A percentile compares a stretch with the other conserved stretches of the same genome.
Evolutionary conservation across 2,888 invertebrate species (phyloP).

Genomic region (Aspidiotus rigidus): DNA sequence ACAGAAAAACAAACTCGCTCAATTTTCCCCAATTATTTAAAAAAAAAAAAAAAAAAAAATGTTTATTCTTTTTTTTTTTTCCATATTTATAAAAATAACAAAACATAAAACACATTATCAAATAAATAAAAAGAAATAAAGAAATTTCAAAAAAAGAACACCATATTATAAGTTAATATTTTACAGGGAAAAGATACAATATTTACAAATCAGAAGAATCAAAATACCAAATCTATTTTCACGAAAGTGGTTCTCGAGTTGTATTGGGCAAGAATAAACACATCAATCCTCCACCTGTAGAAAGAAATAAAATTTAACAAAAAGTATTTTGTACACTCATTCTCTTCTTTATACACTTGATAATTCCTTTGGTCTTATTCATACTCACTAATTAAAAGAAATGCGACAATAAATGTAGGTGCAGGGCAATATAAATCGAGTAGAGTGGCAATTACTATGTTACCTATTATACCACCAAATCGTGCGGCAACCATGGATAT

Average conservation of each 20-base stretch:
- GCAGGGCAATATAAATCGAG: constrained; percentile 82
- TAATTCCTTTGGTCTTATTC: not conserved
- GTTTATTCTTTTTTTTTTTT: too few species aligned
- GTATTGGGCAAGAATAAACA: constrained; percentile 84
- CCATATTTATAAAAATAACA: too few species aligned
- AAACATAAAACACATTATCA: too few species aligned
- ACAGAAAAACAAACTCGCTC: too few species aligned
- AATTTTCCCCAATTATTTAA: too few species aligned
- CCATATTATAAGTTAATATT: too few species aligned
- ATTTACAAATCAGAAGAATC: constrained; percentile 19
- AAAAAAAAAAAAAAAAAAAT: too few species aligned
- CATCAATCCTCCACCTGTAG: constrained; percentile 67
- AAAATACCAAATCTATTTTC: constrained; percentile 40
- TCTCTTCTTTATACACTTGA: not conserved
- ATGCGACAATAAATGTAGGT: constrained; percentile 83
- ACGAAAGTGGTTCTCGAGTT: constrained; percentile 63
- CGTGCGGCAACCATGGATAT: constrained; percentile 83
- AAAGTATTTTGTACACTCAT: not conserved
- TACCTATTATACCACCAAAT: constrained; percentile 78
- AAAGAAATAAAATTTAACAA: constrained; percentile 10
- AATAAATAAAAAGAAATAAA: not conserved
- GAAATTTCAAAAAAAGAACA: constrained; percentile 7
- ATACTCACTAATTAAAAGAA: constrained; percentile 57
- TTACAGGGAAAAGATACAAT: too few species aligned
- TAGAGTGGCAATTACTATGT: constrained; percentile 78